Conservation (phyloP, 1,140 invertebrate genomes). For the Aphis gossypii region DNA sequence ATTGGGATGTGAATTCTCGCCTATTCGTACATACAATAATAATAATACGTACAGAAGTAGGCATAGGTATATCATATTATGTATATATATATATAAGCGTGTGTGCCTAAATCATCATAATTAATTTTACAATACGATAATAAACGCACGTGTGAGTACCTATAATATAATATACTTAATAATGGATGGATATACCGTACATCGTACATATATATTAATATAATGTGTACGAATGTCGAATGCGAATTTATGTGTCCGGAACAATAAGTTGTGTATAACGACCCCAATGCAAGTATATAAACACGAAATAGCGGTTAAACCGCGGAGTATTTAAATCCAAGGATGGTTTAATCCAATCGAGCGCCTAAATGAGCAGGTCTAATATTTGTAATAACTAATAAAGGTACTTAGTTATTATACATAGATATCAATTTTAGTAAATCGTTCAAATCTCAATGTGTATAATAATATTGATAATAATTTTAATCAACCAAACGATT, state of each 20-base stretch:
- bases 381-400: neutral
- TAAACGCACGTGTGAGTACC: neutral
- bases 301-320: neutral
- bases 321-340: neutral
- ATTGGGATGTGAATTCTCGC: neutral
- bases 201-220: neutral
- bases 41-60: neutral
- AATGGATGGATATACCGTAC: neutral
- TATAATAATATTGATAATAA: neutral
- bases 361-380: neutral
- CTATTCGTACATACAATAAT: neutral
- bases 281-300: neutral
- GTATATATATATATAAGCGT: neutral
- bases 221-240: neutral
- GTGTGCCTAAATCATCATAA: neutral
- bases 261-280: neutral
- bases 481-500: neutral
- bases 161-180: neutral
- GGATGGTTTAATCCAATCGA: too few species aligned
- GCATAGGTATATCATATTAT: neutral
- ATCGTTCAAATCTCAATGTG: neutral
- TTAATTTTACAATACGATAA: neutral
- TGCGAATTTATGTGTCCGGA: neutral
- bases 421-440: neutral
- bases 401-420: neutral